Evolutionary conservation across 2,113 vertebrate genomes (phyloP), one percentile per base, ranked within the genome.

Genomic region (Sula dactylatra): DNA sequence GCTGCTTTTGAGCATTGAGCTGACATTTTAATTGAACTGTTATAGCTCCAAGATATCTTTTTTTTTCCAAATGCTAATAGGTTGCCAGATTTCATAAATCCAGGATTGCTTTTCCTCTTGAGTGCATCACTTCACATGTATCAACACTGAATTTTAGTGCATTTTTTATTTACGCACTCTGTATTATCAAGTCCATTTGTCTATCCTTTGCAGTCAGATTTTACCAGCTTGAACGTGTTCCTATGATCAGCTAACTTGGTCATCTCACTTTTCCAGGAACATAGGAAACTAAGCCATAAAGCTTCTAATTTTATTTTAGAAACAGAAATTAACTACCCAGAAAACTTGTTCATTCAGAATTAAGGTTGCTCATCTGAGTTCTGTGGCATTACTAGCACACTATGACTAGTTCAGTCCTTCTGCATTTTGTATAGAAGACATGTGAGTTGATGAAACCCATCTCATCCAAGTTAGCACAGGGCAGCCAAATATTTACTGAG

Each of bases 401-500:
- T 54, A 11, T 36, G 55, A 32, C 11, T 42, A 32, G 36, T 62
- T 38, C 61, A 93, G 3, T 44, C 54, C 77, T 93, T 49, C 21
- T 59, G 55, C 78, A 59, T 74, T 74, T 84, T 67, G 12, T 49
- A 71, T 32, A 47, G 40, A 69, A 40, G 54, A 81, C 17, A 13
- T 4, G 11, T 9, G 17, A 79, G 47, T 11, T 29, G 40, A 32
- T 88, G 62, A 88, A 59, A 72, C 50, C 54, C 24, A 2, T 65
- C 32, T 36, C 55, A 86, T 36, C 52, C 0, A 4, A 80, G 45
- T 76, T 90, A 73, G 56, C 54, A 80, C 81, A 69, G 38, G 69
- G 74, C 58, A 85, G 79, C 34, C 67, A 88, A 79, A 92, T 95
- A 88, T 93, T 94, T 92, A 91, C 65, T 50, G 84, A 83, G 70